Percentiles rank a stretch among this genome's conserved stretches.
phyloP scores from a whole-genome alignment of 2,888 invertebrate species.

The Andrena chrysosceles region DNA sequence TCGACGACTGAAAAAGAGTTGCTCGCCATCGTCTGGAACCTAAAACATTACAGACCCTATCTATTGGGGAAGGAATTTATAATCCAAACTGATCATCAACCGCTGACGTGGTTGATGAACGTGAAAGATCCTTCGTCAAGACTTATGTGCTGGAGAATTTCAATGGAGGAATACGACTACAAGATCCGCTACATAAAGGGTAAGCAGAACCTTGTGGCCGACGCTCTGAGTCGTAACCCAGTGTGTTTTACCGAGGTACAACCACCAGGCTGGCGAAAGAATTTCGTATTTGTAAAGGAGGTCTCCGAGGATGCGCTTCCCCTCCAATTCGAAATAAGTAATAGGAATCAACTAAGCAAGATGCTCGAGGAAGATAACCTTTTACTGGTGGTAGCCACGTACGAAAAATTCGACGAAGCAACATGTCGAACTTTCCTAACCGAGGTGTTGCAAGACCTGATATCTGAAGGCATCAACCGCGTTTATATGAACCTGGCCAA shows the following conservation, averaged over 20 bases:
- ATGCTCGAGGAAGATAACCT: neutral
- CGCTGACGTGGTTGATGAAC: slow-evolving; percentile 36
- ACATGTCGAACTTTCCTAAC: neutral
- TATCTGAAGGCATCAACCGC: neutral
- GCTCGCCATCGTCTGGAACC: neutral
- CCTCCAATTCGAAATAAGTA: neutral
- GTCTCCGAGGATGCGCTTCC: neutral
- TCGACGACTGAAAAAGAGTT: slow-evolving; percentile 3
- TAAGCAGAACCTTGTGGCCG: slow-evolving; percentile 75
- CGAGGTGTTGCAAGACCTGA: neutral
- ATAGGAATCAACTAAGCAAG: neutral
- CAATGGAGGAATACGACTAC: slow-evolving; percentile 78
- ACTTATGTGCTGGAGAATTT: slow-evolving; percentile 76
- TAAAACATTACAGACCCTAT: slow-evolving; percentile 4
- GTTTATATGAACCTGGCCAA: neutral
- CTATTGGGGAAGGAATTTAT: neutral
- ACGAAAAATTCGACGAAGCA: neutral
- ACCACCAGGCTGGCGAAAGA: neutral
- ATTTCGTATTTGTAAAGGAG: neutral
- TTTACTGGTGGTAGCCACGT: neutral
- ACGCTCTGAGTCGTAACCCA: slow-evolving; percentile 56
- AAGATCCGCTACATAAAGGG: slow-evolving; percentile 75
- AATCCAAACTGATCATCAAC: slow-evolving; percentile 79
- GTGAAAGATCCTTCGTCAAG: slow-evolving; percentile 75
- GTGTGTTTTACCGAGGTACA: neutral